A percentile compares a stretch with the other conserved stretches of the same genome.
phyloP scores from a whole-genome alignment of 2,797 vertebrate genomes.

The Pantherophis vulpinus region DNA sequence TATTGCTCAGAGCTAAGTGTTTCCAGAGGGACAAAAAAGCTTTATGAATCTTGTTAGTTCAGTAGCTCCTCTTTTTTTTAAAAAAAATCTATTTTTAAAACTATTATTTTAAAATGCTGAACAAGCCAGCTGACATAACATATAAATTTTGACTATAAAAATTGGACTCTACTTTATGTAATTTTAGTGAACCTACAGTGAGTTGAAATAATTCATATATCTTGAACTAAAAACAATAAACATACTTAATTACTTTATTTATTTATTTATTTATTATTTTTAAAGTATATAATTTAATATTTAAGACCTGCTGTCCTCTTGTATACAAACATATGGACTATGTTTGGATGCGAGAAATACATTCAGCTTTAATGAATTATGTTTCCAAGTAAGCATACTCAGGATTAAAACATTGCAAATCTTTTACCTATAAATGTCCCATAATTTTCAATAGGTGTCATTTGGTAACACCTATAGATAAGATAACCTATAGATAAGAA shows the following conservation, averaged over 20 bases:
- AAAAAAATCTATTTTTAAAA: slow-evolving; percentile 27
- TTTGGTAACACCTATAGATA: background rate
- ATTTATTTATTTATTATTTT: background rate
- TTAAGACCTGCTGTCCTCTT: background rate
- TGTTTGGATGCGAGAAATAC: background rate
- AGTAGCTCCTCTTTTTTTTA: background rate
- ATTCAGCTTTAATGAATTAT: background rate
- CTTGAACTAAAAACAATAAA: background rate
- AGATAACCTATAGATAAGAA: too few relatives aligned
- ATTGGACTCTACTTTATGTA: slow-evolving; percentile 19
- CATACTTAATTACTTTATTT: background rate
- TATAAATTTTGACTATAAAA: slow-evolving; percentile 46
- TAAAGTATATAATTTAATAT: background rate
- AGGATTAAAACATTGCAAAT: background rate
- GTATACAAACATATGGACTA: background rate
- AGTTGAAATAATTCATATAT: background rate
- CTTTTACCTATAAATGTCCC: background rate
- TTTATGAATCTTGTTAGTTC: background rate
- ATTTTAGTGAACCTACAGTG: background rate
- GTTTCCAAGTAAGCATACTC: background rate
- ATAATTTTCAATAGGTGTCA: background rate
- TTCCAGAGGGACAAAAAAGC: slow-evolving; percentile 7
- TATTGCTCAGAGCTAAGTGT: background rate
- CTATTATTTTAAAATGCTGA: slow-evolving; percentile 24
- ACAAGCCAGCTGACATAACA: slow-evolving; percentile 24